A percentile compares a stretch with the other conserved stretches of the same genome.
Conservation (phyloP, 1,140 invertebrate species). For the Wiebesia pumilae region DNA sequence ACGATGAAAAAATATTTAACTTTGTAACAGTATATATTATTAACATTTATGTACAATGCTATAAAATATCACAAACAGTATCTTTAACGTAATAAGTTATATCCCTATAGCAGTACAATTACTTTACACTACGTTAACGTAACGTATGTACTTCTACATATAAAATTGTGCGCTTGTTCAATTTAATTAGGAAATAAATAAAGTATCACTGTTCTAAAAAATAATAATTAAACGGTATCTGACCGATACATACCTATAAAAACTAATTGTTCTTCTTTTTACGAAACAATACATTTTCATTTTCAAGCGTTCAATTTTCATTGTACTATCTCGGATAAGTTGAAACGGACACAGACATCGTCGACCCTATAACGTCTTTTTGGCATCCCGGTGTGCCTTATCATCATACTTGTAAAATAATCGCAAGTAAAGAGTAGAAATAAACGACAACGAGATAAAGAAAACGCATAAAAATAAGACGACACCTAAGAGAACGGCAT, state of each 20-base stretch:
- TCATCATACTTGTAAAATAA: too few species aligned
- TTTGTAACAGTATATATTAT: constrained; percentile 53
- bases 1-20: constrained; percentile 52
- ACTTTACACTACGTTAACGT: not conserved
- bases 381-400: too few species aligned
- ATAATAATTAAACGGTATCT: not conserved
- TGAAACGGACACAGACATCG: not conserved
- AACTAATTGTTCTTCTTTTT: not conserved
- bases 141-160: not conserved
- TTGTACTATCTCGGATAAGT: not conserved
- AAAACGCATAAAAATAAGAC: too few species aligned
- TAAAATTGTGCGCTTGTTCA: not conserved
- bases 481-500: too few species aligned
- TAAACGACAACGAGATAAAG: not conserved
- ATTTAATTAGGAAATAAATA: constrained; percentile 3
- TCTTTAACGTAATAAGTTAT: constrained; percentile 25
- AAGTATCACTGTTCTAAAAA: not conserved
- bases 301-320: too few species aligned
- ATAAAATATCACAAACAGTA: constrained; percentile 59
- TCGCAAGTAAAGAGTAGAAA: not conserved
- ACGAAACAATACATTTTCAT: too few species aligned
- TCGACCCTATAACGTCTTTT: too few species aligned
- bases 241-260: not conserved
- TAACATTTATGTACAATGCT: constrained; percentile 58
- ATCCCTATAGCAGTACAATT: not conserved